A percentile compares a stretch with the other conserved stretches of the same genome.
phyloP scores from a whole-genome alignment of 2,888 invertebrate species.

The Apodemia duryi region DNA sequence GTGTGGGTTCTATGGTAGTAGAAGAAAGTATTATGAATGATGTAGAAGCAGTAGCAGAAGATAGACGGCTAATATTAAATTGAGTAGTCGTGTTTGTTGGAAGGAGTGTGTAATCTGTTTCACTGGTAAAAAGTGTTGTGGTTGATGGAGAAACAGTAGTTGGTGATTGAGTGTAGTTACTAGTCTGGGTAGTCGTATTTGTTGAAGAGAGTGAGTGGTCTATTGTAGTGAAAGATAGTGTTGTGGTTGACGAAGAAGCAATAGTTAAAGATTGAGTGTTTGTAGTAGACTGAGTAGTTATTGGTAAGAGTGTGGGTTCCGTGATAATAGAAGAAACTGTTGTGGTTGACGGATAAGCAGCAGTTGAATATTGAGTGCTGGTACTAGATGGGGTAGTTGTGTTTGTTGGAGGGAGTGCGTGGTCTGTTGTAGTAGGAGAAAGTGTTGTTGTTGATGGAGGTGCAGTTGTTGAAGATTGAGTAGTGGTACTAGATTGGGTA shows the following conservation, averaged over 20 bases:
- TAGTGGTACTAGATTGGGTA: background rate
- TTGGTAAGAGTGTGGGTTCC: conserved; percentile 13
- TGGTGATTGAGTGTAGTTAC: background rate
- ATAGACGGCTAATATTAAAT: background rate
- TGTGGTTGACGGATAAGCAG: too few relatives aligned
- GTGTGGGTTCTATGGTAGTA: background rate
- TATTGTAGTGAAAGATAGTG: too few relatives aligned
- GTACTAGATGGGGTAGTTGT: background rate
- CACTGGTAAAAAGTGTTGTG: conserved; percentile 7
- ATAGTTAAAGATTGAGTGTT: background rate
- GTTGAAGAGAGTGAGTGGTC: conserved; percentile 14
- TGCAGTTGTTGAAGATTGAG: background rate
- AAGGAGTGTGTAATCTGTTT: background rate
- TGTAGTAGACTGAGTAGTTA: conserved; percentile 8
- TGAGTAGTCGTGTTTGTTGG: background rate
- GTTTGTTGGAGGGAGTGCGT: conserved; percentile 16
- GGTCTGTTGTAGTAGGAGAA: background rate
- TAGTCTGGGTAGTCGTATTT: background rate
- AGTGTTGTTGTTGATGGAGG: background rate
- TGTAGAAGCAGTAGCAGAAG: background rate
- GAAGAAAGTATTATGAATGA: background rate
- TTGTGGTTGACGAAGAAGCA: too few relatives aligned
- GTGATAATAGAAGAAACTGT: background rate
- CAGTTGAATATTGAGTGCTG: background rate
- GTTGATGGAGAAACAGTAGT: background rate